These are phyloP conservation scores for Anas platyrhynchos DNA, from an alignment of 2,113 vertebrate genomes.

Conservation along the genomic window DNA sequence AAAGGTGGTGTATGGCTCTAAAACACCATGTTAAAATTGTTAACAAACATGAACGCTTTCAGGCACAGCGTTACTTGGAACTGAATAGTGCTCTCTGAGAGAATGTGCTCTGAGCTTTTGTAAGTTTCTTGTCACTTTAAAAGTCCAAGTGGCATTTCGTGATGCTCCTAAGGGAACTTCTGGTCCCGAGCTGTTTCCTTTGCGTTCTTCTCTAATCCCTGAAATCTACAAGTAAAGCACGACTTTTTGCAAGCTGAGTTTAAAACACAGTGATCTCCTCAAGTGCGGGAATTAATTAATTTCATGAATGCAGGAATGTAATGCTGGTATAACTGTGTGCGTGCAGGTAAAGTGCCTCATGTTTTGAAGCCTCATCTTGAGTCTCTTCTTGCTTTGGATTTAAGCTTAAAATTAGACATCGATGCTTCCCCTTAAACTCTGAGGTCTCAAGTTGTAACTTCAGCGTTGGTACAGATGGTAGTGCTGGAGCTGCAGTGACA, in stretches of 20 bases:
- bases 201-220: background rate
- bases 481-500: background rate
- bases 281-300: background rate
- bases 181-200: background rate
- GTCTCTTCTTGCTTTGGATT: background rate
- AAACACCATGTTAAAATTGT: background rate
- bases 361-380: background rate
- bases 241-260: background rate
- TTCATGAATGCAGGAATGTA: background rate
- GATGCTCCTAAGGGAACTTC: background rate
- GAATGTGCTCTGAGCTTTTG: background rate
- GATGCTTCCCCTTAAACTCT: background rate
- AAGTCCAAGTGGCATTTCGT: background rate
- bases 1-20: fast-evolving
- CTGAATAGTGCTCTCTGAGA: background rate
- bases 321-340: background rate
- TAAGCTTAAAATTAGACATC: background rate
- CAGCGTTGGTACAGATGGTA: background rate
- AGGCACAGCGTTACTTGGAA: fast-evolving
- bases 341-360: background rate
- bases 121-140: background rate
- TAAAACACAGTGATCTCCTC: background rate
- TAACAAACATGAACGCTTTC: background rate
- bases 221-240: fast-evolving
- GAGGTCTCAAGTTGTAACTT: background rate